Base-by-base conservation (phyloP, 2,797 vertebrate genomes). In the Potorous gilbertii region DNA sequence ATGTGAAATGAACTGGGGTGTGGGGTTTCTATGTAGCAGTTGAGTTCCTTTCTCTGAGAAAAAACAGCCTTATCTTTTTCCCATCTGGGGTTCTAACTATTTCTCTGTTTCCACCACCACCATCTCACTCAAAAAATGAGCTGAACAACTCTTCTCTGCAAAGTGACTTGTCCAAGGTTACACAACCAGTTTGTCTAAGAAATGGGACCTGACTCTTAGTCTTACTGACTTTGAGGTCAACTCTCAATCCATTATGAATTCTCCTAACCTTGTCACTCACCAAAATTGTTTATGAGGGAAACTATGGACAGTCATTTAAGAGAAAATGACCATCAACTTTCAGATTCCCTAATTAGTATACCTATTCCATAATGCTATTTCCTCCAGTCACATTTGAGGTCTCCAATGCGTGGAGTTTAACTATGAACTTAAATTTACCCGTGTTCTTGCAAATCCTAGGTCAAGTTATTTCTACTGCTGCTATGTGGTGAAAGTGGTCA, bases 381-480 rank as follows among this genome's bases (percentile, higher is more conserved):
- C 9, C 24, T 81, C 18, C 46, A 81, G 21, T 40, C 40, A 81
- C 21, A 81, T 81, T 46, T 46, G 40, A 81, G 40, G 3, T 46
- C 18, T 81, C 40, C 40, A 81, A 81, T 81, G 21, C 10, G 21
- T 81, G 40, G 74, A 46, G 9, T 9, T 46, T 81, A 81, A 46
- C 46, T 24, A 46, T 11, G 2, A 3, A 81, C 3, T 81, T 46
- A 81, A 81, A 81, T 81, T 46, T 81, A 81, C 40, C 74, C 21
- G 1, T 28, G 31, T 8, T 6, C 2, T 5, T 40, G 0, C 1
- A 2, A 6, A 31, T 5, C 16, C 31, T 27, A 34, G 14, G n/a
- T 54, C 46, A 4, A 31, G 13, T 8, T 28, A 21, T 28, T 3
- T 4, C 0, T 11, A 6, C 0, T 1, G 27, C 4, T 4, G 4